These are phyloP conservation scores for Pagetopsis macropterus DNA, from an alignment of 2,797 vertebrate genomes.

Conservation along the genomic window DNA sequence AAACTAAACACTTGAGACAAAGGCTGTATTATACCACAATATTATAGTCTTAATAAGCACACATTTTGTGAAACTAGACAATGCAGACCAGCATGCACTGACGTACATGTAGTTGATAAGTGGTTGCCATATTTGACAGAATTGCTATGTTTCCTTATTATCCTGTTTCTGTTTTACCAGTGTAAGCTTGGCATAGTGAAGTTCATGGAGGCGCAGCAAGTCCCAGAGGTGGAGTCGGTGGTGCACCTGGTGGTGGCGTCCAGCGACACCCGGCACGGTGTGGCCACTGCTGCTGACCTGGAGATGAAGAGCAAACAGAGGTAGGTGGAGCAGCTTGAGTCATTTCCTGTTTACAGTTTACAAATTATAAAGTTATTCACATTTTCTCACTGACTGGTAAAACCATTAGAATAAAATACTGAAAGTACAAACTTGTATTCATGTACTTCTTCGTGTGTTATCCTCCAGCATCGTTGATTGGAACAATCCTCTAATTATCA, in stretches of 20 bases:
- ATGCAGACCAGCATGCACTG: too few relatives aligned
- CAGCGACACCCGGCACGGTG: conserved; percentile 95
- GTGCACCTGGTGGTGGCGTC: conserved; percentile 96
- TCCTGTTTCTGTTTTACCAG: conserved; percentile 72
- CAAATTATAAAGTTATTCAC: not conserved
- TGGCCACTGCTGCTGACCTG: conserved; percentile 96
- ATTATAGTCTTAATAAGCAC: too few relatives aligned
- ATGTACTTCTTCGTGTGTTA: conserved; percentile 1
- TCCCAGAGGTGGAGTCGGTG: conserved; percentile 95
- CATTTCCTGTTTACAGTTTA: not conserved
- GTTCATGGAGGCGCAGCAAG: conserved; percentile 96
- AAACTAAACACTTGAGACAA: too few relatives aligned
- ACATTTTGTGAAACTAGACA: too few relatives aligned
- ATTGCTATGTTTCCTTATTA: not conserved
- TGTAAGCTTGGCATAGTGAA: conserved; percentile 98
- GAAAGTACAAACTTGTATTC: not conserved
- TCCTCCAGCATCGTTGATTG: conserved; percentile 94
- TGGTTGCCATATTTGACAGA: too few relatives aligned
- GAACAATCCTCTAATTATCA: conserved; percentile 96
- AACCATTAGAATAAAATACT: not conserved
- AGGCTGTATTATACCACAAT: too few relatives aligned
- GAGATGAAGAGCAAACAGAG: conserved; percentile 98
- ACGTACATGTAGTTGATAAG: too few relatives aligned
- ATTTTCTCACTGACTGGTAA: not conserved
- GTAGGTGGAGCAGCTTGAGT: conserved; percentile 68